Percentiles rank a stretch among this genome's conserved stretches.
These are phyloP conservation scores for Clarias batrachus DNA, from an alignment of 2,113 vertebrate species.

Conservation along the genomic window DNA sequence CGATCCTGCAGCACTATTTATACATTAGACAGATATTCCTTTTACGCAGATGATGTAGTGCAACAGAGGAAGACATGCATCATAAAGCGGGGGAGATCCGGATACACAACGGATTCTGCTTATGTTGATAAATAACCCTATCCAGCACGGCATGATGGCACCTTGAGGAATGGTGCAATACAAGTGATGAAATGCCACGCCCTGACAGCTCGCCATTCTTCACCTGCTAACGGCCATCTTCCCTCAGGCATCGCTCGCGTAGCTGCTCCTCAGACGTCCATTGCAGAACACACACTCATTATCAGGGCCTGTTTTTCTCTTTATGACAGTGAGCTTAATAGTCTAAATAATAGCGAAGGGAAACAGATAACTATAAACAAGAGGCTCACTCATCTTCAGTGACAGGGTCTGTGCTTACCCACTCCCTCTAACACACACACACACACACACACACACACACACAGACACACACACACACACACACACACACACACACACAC, in stretches of 20 bases:
- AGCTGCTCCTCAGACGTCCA: slow-evolving; percentile 5
- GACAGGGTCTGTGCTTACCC: slow-evolving; percentile 36
- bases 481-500: no score
- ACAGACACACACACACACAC: no score
- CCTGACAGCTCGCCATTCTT: slow-evolving; percentile 37
- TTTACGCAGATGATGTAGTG: slow-evolving; percentile 31
- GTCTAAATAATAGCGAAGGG: slow-evolving; percentile 39
- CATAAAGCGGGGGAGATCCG: slow-evolving; percentile 19
- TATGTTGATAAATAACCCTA: slow-evolving; percentile 44
- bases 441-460: slow-evolving; percentile 30
- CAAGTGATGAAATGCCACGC: slow-evolving; percentile 37
- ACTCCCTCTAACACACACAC: not conserved
- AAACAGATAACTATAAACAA: slow-evolving; percentile 38
- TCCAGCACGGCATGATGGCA: slow-evolving; percentile 35
- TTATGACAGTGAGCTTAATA: slow-evolving; percentile 44
- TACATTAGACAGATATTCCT: slow-evolving; percentile 10
- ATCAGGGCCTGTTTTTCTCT: slow-evolving; percentile 32
- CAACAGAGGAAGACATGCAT: slow-evolving; percentile 7
- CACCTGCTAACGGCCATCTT: slow-evolving; percentile 35
- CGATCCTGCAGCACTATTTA: not conserved
- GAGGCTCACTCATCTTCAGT: slow-evolving; percentile 36
- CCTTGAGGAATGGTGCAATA: slow-evolving; percentile 42
- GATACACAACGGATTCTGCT: slow-evolving; percentile 9
- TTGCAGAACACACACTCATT: slow-evolving; percentile 30
- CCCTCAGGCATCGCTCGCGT: slow-evolving; percentile 12